These are phyloP conservation scores for Drosophila dunni DNA, from an alignment of 1,140 invertebrate genomes.

Conservation along the genomic window DNA sequence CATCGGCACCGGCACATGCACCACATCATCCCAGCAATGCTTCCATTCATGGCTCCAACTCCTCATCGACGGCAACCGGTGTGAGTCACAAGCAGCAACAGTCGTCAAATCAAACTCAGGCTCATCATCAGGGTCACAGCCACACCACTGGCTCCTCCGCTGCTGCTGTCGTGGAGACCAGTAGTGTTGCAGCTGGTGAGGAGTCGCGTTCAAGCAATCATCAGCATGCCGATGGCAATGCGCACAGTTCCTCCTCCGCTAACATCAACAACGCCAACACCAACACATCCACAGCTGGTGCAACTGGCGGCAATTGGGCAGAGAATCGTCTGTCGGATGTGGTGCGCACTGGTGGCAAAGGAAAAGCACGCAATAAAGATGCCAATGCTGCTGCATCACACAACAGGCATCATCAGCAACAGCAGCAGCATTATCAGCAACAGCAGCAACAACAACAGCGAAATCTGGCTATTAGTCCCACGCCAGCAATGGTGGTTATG, in stretches of 20 bases:
- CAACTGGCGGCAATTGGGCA: conserved; percentile 60
- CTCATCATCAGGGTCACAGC: conserved; percentile 52
- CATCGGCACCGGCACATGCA: conserved; percentile 54
- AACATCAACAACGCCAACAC: conserved; percentile 23
- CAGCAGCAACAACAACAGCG: conserved; percentile 52
- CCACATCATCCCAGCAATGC: conserved; percentile 57
- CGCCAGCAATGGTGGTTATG: conserved; percentile 43
- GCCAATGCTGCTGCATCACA: conserved; percentile 79
- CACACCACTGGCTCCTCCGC: conserved; percentile 10
- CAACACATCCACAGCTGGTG: conserved; percentile 16
- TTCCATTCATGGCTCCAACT: conserved; percentile 54
- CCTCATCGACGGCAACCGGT: conserved; percentile 6
- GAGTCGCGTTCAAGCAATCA: conserved; percentile 59
- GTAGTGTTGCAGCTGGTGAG: conserved; percentile 18
- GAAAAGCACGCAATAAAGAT: conserved; percentile 84
- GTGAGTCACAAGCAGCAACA: conserved; percentile 28
- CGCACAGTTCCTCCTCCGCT: conserved; percentile 71
- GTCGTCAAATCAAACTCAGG: conserved; percentile 30
- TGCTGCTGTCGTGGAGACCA: conserved; percentile 33
- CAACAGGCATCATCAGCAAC: conserved; percentile 65
- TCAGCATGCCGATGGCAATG: conserved; percentile 53
- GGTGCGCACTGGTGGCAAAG: conserved; percentile 87
- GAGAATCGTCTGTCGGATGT: conserved; percentile 91
- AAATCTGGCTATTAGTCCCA: conserved; percentile 61
- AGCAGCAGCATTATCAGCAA: conserved; percentile 68